phyloP scores from a whole-genome alignment of 2,888 invertebrate species.

The Cryptus viduatorius region DNA sequence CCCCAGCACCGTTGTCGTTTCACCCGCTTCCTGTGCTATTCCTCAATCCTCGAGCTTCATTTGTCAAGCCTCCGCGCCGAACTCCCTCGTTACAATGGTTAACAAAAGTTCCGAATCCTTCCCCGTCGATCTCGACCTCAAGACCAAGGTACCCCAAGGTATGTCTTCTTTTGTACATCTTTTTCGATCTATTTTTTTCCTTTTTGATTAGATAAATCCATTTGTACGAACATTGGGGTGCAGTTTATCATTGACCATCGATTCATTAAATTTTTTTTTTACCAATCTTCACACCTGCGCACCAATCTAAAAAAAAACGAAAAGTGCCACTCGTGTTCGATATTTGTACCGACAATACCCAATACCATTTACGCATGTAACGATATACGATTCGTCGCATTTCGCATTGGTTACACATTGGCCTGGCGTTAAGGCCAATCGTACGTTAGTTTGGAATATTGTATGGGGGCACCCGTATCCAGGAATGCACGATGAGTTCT shows the following conservation, averaged over 20 bases:
- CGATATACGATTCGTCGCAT: constrained; percentile 32
- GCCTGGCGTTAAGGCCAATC: constrained; percentile 42
- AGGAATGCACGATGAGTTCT: constrained; percentile 65
- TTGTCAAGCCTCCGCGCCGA: constrained; percentile 72
- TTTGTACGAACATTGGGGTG: background rate
- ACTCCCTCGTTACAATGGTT: constrained; percentile 64
- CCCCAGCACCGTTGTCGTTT: constrained; percentile 40
- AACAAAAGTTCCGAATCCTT: constrained; percentile 76
- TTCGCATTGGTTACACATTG: constrained; percentile 31
- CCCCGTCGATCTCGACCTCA: constrained; percentile 80
- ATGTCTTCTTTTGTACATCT: constrained; percentile 30
- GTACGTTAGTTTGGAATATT: constrained; percentile 78
- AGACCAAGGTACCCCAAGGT: constrained; percentile 74
- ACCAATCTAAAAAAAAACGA: background rate
- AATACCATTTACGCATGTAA: background rate
- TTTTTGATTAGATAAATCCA: background rate
- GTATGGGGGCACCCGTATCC: constrained; percentile 83
- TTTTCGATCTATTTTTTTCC: background rate
- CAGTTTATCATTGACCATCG: constrained; percentile 21
- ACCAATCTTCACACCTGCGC: background rate
- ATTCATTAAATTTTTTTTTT: background rate
- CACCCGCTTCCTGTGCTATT: constrained; percentile 63
- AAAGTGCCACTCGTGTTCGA: background rate
- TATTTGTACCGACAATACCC: constrained; percentile 2
- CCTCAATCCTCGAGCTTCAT: constrained; percentile 75